Base-by-base conservation (phyloP, 1,140 invertebrate species). In the Drosophila fuyamai region DNA sequence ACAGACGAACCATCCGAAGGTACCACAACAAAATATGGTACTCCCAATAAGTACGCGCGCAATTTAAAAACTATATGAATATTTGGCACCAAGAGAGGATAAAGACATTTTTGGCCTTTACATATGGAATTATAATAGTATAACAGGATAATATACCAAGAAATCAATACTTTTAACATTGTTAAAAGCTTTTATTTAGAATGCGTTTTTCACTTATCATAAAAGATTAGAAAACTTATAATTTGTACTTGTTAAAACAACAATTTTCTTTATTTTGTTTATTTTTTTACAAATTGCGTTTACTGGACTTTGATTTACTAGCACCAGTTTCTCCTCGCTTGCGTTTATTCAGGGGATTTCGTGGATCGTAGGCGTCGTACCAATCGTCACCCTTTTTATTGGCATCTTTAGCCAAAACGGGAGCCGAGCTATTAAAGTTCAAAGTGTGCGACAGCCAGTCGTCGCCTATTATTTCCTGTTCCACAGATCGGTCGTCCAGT, bases 311-410 rank as follows among this genome's bases (percentile, higher is more conserved):
- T 0, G 62, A 77, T 23, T 82, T 81, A 16, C 47, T 59, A 0
- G 74, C 63, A 41, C 40, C 65, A 8, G 53, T 46, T 89, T 94
- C 95, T 5, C 94, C 97, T 67, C 98, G 93, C 91, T 98, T 95
- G 55, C 98, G 94, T 93, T 98, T 97, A 79, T 97, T 99, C 0
- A 99, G 92, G 0, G 97, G 97, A 94, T 99, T 99, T 79, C 98
- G 94, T 0, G 99, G 98, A 94, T 99, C 98, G 88, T 96, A 96
- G 62, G 99, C 97, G 86, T 99, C 97, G 92, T 98, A 99, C 97
- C 98, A 98, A 92, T 99, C 98, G 81, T 98, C 96, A 59, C 96
- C 95, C 92, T 98, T 98, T 5, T 96, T 97, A 79, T 97, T 99
- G 0, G 98, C 98, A 94, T 99, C 99, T 92, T 98, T 98, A 0